A percentile compares a stretch with the other conserved stretches of the same genome.
Evolutionary conservation across 1,140 invertebrate genomes (phyloP).

Genomic region (Formica exsecta): DNA sequence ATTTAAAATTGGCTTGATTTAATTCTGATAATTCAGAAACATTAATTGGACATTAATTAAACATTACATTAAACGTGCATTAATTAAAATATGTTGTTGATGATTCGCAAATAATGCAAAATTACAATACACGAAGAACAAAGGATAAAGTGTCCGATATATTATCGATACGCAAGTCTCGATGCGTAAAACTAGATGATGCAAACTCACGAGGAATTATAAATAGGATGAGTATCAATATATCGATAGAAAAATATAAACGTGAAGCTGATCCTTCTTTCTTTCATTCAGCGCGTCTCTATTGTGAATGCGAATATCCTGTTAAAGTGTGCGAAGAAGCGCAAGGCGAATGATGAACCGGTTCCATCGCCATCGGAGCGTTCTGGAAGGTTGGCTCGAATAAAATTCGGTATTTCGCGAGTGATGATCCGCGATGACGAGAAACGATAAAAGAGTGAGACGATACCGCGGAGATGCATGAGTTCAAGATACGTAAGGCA

Average conservation of each 20-base stretch:
- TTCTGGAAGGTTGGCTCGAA: constrained; percentile 22
- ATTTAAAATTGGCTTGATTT: constrained; percentile 13
- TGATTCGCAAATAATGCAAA: background rate
- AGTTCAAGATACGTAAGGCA: background rate
- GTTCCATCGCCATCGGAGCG: constrained; percentile 11
- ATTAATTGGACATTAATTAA: constrained; percentile 1
- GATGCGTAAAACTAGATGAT: constrained; percentile 26
- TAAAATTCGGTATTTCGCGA: constrained; percentile 57
- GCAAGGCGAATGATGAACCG: constrained; percentile 57
- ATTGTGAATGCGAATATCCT: constrained; percentile 55
- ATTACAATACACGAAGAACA: background rate
- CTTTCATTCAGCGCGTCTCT: background rate
- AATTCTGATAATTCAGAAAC: background rate
- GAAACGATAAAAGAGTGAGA: constrained; percentile 32
- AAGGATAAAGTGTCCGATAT: too few species aligned
- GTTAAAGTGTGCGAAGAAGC: constrained; percentile 18
- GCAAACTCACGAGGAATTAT: background rate
- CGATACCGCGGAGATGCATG: background rate
- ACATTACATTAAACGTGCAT: background rate
- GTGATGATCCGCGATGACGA: constrained; percentile 58
- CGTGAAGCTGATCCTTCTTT: background rate
- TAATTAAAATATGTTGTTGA: background rate
- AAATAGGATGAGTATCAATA: background rate
- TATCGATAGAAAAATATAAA: constrained; percentile 41
- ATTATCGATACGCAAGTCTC: background rate